These are phyloP conservation scores for Haliclona indistincta DNA, from an alignment of 37 sponge, comb jelly and placozoan genomes.

Conservation along the genomic window DNA sequence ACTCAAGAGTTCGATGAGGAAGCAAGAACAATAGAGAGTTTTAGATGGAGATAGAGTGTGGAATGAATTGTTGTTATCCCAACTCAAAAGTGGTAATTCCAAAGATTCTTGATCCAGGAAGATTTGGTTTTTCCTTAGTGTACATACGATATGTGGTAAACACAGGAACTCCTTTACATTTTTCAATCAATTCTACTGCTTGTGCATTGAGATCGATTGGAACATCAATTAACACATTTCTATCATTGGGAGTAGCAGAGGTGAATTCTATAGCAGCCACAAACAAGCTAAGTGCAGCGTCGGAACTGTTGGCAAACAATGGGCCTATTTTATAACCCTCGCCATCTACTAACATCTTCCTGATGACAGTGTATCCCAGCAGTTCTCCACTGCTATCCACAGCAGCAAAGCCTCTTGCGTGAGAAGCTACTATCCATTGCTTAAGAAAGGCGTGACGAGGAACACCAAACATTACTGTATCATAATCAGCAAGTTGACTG, in stretches of 20 bases:
- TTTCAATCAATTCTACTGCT: background rate
- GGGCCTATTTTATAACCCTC: slow-evolving; percentile 14
- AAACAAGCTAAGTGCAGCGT: background rate
- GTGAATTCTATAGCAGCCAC: background rate
- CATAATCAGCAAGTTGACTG: slow-evolving; percentile 15
- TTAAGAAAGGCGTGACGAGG: background rate
- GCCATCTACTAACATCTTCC: background rate
- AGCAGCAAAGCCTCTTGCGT: slow-evolving; percentile 6
- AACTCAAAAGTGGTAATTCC: background rate
- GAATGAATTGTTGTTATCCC: too few species aligned
- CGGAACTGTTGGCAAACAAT: slow-evolving; percentile 24
- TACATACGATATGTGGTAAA: background rate
- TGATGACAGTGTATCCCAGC: background rate
- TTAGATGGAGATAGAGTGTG: too few species aligned
- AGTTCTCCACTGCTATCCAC: slow-evolving; percentile 1
- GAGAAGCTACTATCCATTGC: background rate
- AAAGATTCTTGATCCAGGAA: background rate
- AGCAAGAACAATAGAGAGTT: too few species aligned
- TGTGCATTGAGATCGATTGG: background rate
- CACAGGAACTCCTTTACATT: background rate
- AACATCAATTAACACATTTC: background rate
- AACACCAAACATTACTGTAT: slow-evolving; percentile 8
- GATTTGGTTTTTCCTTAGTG: background rate
- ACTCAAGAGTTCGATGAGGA: too few species aligned
- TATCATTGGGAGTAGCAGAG: background rate